Base-by-base conservation (phyloP, 2,797 vertebrate species). In the Tragelaphus eurycerus region DNA sequence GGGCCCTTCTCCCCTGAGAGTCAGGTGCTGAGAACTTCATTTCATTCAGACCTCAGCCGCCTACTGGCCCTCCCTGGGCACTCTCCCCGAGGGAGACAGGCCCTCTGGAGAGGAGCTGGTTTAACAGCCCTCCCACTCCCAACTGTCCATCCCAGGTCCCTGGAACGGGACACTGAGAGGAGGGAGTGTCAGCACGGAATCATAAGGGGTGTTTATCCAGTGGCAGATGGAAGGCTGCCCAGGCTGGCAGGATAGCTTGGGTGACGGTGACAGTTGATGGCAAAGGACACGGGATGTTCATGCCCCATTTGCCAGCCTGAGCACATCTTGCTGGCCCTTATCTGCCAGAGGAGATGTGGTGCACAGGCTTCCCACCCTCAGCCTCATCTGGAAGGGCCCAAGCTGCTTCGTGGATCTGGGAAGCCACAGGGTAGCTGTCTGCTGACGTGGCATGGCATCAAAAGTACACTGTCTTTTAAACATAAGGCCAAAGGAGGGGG, bases 321-420 rank as follows among this genome's bases (percentile, higher is more conserved):
- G 48, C 90, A 86, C 86, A 93, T 67, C 96, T 89, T 83, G 88
- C 96, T 95, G 0, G 0, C 89, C 85, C 38, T 85, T 74, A 95
- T 3, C 87, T n/a, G 6, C 13, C 85, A n/a, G 93, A 94, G 71
- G 79, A 78, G 60, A 59, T 1, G 0, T 16, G 54, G 60, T 50
- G 9, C 57, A 60, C 67, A 6, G 2, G 38, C n/a, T 52, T 46
- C 50, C 74, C 4, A 6, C 31, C 81, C 82, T 90, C 31, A 23
- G 86, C 87, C 78, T 83, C 81, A 9, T 13, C 43, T 3, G 29
- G 90, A 59, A 64, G 74, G 38, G 57, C 54, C 78, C 50, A 13
- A 1, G 15, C 88, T 25, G 89, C 89, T 74, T 27, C 4, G 38
- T 21, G 85, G 11, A 2, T n/a, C 67, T 57, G 11, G 4, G 84